Conservation (phyloP, 1,140 invertebrate genomes). For the Brachionus angularis region DNA sequence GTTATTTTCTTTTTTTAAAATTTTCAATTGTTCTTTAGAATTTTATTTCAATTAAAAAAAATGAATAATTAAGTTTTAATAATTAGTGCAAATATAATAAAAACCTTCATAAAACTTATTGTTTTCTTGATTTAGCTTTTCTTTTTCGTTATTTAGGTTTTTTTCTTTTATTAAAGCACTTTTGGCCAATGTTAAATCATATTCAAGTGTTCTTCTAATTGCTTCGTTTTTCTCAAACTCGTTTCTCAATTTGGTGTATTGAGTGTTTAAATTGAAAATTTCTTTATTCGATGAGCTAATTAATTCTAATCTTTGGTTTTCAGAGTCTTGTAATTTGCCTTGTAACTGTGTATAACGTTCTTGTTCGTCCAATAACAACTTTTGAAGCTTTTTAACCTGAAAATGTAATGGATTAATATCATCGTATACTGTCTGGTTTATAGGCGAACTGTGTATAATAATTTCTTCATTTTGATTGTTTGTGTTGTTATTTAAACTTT, state of each 20-base stretch:
- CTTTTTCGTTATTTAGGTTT: slow-evolving; percentile 19
- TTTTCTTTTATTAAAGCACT: slow-evolving; percentile 17
- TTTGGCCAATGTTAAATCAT: slow-evolving; percentile 2
- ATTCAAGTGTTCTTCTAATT: slow-evolving; percentile 1
- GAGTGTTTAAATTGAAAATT: background rate
- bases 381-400: slow-evolving; percentile 37
- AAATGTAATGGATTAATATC: slow-evolving; percentile 25
- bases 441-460: no score
- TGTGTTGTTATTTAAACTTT: no score
- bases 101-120: slow-evolving; percentile 4
- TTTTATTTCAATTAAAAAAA: no score
- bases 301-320: slow-evolving; percentile 16
- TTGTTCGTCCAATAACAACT: slow-evolving; percentile 1
- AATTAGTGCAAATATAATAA: no score
- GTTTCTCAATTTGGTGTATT: slow-evolving; percentile 16
- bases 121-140: background rate
- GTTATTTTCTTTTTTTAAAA: slow-evolving; percentile 30
- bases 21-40: slow-evolving; percentile 30
- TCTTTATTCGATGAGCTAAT: slow-evolving; percentile 9
- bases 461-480: no score
- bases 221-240: slow-evolving; percentile 32
- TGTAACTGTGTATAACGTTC: slow-evolving; percentile 5
- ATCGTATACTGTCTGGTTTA: background rate
- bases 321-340: slow-evolving; percentile 5
- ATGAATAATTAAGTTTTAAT: no score